Evolutionary conservation across 2,797 vertebrate species (phyloP), one percentile per base, ranked within the genome.

Genomic region (Choloepus didactylus): DNA sequence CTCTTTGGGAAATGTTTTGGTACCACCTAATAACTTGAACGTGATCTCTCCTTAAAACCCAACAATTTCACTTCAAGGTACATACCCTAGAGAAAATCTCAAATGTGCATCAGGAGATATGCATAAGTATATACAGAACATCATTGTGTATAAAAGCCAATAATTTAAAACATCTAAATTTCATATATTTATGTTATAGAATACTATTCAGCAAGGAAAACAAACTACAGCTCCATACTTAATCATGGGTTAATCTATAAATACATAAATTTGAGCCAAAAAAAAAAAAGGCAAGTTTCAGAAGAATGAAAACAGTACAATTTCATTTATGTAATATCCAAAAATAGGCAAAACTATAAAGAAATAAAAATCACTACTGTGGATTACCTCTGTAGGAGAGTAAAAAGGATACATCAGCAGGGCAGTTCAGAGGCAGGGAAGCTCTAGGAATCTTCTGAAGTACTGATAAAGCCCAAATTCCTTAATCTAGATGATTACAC

Each of bases 321-420:
- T 81, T 67, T 21, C 7, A 60, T 75, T 81, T 81, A 89, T 77
- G 38, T 64, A 21, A 87, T 90, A 10, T 75, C 62, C 56, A 56
- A 54, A 94, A 93, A 81, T 21, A 87, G 70, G 15, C 29, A 77
- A 93, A 67, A 72, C 12, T 35, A 62, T 60, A 79, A 73, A 86
- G 73, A 62, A 96, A 92, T 14, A 49, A 16, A 77, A 89, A 29
- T 69, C 7, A 31, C 3, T 41, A 19, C 46, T 59, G 44, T 70
- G 23, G 9, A 14, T 66, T 44, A 49, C 66, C 14, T 54, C 67
- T 44, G 0, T 73, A 80, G 10, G 11, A 21, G 44, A 56, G 15
- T 31, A 21, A 16, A 64, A 76, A 11, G 8, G 35, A 15, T 72
- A 6, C 15, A 25, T 87, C 38, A 46, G 3, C 12, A 67, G 67